Evolutionary conservation across 1,140 invertebrate genomes (phyloP).

Genomic region (Episyrphus balteatus): DNA sequence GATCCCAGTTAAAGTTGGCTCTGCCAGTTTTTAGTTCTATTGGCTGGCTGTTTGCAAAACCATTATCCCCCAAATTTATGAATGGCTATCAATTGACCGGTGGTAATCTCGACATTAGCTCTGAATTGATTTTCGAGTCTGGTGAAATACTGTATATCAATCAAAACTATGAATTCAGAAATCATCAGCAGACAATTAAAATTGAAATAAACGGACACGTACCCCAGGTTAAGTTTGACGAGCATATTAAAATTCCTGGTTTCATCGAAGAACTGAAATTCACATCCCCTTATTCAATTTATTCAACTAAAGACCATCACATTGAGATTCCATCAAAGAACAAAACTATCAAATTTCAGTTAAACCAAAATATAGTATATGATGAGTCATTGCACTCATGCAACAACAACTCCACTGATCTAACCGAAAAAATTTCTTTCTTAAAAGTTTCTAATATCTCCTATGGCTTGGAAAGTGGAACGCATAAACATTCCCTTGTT

Average conservation of each 20-base stretch:
- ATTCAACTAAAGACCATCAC: slow-evolving; percentile 40
- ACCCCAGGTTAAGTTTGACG: slow-evolving; percentile 50
- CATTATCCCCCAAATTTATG: slow-evolving; percentile 50
- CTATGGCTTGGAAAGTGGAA: slow-evolving; percentile 73
- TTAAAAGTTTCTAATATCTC: slow-evolving; percentile 80
- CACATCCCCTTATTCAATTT: slow-evolving; percentile 47
- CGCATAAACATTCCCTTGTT: no score
- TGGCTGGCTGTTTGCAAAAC: no score
- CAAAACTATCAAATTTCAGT: no score
- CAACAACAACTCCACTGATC: slow-evolving; percentile 15
- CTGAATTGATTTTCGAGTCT: no score
- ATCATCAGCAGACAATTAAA: slow-evolving; percentile 80
- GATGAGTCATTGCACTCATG: no score
- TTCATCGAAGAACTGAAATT: slow-evolving; percentile 73
- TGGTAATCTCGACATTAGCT: slow-evolving; percentile 72
- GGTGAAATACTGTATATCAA: slow-evolving; percentile 60
- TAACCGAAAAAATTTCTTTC: slow-evolving; percentile 23
- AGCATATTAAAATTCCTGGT: slow-evolving; percentile 61
- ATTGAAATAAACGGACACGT: no score
- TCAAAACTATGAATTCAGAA: slow-evolving; percentile 74
- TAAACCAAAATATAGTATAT: slow-evolving; percentile 17
- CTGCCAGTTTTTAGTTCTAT: no score
- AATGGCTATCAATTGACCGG: slow-evolving; percentile 83
- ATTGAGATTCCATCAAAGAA: no score
- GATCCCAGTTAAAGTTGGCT: slow-evolving; percentile 66